phyloP scores from a whole-genome alignment of 1,140 invertebrate species.

The Drosophila pseudoananassae region DNA sequence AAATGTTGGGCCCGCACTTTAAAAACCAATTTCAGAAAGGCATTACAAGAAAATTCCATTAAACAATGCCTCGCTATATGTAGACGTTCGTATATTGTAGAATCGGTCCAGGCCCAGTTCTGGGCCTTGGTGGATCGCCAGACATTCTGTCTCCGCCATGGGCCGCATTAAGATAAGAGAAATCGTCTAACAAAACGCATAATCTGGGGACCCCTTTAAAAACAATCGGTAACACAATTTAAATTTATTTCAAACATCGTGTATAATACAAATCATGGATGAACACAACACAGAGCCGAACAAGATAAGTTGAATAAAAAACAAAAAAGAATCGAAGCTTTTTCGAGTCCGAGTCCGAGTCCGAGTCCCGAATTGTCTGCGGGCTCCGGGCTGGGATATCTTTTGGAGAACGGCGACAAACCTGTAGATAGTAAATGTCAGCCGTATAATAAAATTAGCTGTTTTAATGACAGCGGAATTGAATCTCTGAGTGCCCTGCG shows the following conservation, averaged over 20 bases:
- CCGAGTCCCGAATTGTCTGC: conserved; percentile 45
- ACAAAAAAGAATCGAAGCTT: conserved; percentile 14
- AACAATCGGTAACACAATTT: conserved; percentile 77
- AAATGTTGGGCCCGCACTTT: conserved; percentile 82
- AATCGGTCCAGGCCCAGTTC: conserved; percentile 21
- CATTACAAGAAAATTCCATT: conserved; percentile 84
- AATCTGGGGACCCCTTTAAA: conserved; percentile 67
- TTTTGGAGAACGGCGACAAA: conserved; percentile 47
- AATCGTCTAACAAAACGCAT: conserved; percentile 83
- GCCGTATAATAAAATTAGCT: conserved; percentile 79
- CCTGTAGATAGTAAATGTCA: conserved; percentile 78
- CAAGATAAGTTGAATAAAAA: conserved; percentile 61
- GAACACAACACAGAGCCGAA: conserved; percentile 62
- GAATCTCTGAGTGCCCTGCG: conserved; percentile 32
- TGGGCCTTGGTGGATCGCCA: conserved; percentile 24
- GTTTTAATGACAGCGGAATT: conserved; percentile 75
- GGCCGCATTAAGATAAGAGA: conserved; percentile 79
- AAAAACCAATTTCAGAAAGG: conserved; percentile 78
- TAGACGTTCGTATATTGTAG: conserved; percentile 12
- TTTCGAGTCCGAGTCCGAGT: neutral
- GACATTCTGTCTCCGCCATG: conserved; percentile 73
- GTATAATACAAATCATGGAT: conserved; percentile 65
- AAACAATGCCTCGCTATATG: conserved; percentile 55
- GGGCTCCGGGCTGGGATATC: conserved; percentile 23
- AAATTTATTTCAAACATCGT: conserved; percentile 69